Base-by-base conservation (phyloP, 2,888 invertebrate species). In the Brachyopa scutellaris region DNA sequence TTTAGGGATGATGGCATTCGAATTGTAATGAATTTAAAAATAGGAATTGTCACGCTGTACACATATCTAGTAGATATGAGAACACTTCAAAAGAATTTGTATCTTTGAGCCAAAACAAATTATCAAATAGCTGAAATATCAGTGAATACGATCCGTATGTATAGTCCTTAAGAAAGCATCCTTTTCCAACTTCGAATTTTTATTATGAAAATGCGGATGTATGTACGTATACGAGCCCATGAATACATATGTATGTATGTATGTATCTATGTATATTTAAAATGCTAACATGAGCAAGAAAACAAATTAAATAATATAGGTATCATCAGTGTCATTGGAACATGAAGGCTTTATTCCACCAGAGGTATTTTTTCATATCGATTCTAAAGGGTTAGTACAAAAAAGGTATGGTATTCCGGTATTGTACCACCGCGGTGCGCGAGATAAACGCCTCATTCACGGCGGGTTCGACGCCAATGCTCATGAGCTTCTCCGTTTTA, bases 101-200 rank as follows among this genome's bases (percentile, higher is more conserved):
- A 13, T 62, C 17, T 36, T 53, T 40, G 8, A 21, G 61, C 49
- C 73, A 79, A 79, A 73, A 73, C 79, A 73, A 73, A 67, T 73
- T 33, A 15, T 57, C 17, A 51, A 51, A 31, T 9, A 59, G 70
- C 11, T 33, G 31, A 49, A 19, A 57, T 57, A 53, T 31, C 19
- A 23, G 47, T 26, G 23, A 51, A 21, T 42, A 2, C n/a, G n/a
- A n/a, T n/a, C n/a, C n/a, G n/a, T n/a, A n/a, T n/a, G n/a, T n/a
- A 7, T 17, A 29, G 29, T 47, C 51, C 45, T 45, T 42, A 36
- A 7, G 15, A 26, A 42, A 57, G 31, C 5, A 51, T 62, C 42
- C 45, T 19, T 57, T 67, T 57, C 33, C 7, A 11, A 15, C n/a
- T n/a, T n/a, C n/a, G n/a, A n/a, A n/a, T n/a, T n/a, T n/a, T n/a